Conservation (phyloP, 2,797 vertebrate genomes). For the Galaxias olidus region DNA sequence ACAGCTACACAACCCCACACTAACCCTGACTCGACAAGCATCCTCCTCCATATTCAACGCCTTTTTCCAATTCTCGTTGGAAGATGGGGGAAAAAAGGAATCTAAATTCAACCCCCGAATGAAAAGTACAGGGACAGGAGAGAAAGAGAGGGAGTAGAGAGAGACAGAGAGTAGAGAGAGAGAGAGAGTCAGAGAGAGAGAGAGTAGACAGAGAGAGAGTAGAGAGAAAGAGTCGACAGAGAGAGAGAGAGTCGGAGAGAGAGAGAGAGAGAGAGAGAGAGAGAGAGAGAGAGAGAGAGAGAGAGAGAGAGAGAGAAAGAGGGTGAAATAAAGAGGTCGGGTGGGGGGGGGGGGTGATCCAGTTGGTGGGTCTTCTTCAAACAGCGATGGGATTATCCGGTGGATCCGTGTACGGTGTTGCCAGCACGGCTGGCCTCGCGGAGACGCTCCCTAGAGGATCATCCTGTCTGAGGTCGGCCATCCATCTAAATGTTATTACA, state of each 20-base stretch:
- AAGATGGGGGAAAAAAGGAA: neutral
- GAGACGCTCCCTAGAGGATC: neutral
- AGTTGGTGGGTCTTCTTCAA: neutral
- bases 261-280: neutral
- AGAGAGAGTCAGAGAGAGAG: too few relatives aligned
- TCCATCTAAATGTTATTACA: neutral
- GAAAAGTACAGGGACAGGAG: neutral
- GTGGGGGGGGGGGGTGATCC: neutral
- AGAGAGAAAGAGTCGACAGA: too few relatives aligned
- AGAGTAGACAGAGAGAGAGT: too few relatives aligned
- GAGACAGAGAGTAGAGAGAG: too few relatives aligned
- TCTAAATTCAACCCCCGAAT: neutral
- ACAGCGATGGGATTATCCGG: conserved; percentile 18
- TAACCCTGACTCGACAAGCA: conserved; percentile 20
- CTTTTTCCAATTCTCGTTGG: neutral
- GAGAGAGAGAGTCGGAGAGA: neutral
- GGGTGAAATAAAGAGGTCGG: neutral
- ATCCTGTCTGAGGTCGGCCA: neutral
- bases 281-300: too few relatives aligned
- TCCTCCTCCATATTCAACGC: conserved; percentile 6
- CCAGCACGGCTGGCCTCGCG: neutral
- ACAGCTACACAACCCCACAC: neutral
- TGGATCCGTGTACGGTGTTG: conserved; percentile 4
- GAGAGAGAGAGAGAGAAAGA: too few relatives aligned
- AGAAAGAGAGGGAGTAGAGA: too few relatives aligned